Evolutionary conservation across 2,888 invertebrate genomes (phyloP).

Genomic region (Cacoxenus indagator): DNA sequence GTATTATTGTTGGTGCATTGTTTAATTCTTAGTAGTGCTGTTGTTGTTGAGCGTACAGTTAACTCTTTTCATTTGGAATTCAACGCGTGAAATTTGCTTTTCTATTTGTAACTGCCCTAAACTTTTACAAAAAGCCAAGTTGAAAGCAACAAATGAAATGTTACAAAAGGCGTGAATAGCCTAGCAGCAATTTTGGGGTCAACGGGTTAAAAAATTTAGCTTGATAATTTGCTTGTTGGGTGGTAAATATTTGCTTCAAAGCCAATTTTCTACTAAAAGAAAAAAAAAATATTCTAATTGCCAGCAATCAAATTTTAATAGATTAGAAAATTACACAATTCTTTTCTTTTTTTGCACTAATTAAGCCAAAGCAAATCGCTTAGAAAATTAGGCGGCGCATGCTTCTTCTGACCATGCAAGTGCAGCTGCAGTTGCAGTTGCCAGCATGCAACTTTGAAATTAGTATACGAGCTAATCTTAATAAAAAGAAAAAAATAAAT

Average conservation of each 20-base stretch:
- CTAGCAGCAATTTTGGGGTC: not conserved
- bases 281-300: not conserved
- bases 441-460: not conserved
- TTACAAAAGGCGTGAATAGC: not conserved
- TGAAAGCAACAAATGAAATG: not conserved
- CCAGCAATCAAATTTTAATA: not conserved
- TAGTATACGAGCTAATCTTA: not conserved
- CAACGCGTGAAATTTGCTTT: not conserved
- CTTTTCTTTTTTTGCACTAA: not conserved
- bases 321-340: not conserved
- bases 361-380: slow-evolving; percentile 1
- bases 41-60: not conserved
- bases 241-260: too few species aligned
- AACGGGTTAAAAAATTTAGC: not conserved
- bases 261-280: not conserved
- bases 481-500: not conserved
- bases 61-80: not conserved
- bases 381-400: not conserved
- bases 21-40: not conserved
- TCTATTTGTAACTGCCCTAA: not conserved
- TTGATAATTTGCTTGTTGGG: not conserved
- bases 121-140: slow-evolving; percentile 7
- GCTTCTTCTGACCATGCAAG: not conserved
- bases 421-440: not conserved
- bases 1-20: not conserved